These are phyloP conservation scores for Amphiura filiformis DNA, from an alignment of 35 echinoderm and acorn worm genomes.

Conservation along the genomic window DNA sequence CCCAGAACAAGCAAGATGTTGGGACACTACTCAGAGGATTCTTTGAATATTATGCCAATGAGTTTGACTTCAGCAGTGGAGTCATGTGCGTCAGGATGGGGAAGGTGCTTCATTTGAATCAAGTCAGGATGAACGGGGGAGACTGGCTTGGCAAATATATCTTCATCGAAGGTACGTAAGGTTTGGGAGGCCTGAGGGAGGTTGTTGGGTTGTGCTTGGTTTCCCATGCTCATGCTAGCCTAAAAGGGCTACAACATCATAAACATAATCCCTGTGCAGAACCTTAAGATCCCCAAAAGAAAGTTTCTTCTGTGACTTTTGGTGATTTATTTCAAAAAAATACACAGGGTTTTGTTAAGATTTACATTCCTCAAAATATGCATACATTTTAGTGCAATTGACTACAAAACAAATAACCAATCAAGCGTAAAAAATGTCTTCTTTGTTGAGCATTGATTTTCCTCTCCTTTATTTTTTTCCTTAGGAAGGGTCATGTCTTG, in stretches of 20 bases:
- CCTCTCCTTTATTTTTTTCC: no score
- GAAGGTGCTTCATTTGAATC: not conserved
- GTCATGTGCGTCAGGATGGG: constrained; percentile 50
- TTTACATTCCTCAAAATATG: no score
- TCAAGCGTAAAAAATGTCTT: no score
- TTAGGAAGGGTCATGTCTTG: no score
- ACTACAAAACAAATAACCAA: no score
- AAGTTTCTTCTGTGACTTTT: not conserved
- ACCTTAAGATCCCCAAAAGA: not conserved
- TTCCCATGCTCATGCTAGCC: not conserved
- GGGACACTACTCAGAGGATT: constrained; percentile 49
- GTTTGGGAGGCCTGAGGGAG: not conserved
- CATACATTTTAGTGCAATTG: no score
- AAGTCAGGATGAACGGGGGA: not conserved
- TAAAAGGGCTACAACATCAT: not conserved
- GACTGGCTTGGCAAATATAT: constrained; percentile 53
- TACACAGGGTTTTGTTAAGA: not conserved
- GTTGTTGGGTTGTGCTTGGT: not conserved
- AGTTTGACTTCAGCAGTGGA: constrained; percentile 42
- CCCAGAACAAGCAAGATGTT: constrained; percentile 46
- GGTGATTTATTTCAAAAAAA: not conserved
- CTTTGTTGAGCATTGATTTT: no score
- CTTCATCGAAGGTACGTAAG: constrained; percentile 59
- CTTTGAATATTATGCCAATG: constrained; percentile 52
- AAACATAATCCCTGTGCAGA: not conserved